Base-by-base conservation (phyloP, 92 coral and sea anemone species). In the Anthopleura xanthogrammica region DNA sequence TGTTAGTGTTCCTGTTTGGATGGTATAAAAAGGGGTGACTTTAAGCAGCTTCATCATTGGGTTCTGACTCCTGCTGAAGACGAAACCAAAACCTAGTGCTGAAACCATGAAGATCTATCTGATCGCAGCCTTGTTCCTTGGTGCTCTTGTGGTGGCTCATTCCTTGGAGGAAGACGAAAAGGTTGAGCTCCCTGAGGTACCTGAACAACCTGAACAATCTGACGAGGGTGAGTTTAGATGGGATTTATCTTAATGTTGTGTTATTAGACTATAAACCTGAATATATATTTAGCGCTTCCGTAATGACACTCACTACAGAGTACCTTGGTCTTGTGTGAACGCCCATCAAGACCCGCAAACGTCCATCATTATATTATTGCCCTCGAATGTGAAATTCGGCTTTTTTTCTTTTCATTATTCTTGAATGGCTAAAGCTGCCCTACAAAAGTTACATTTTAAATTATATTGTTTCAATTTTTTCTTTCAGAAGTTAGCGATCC, bases 91-190 rank as follows among this genome's bases (percentile, higher is more conserved):
- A 36, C 13, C 16, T n/a, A 22, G 24, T 64, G 36, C 72, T 17
- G 5, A 23, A 23, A 68, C 36, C 46, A 68, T 68, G 74, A 68
- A 68, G 74, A 13, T 68, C 74, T 68, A 68, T 68, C 74, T 68
- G 74, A 68, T 68, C 42, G 74, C 41, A 68, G 41, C 42, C 74
- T 68, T 68, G 42, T 68, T 68, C 74, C 74, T 68, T 11, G 74
- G 42, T 24, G 74, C 74, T 12, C 74, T 68, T 68, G 74, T 68
- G 74, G 74, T 68, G 36, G 74, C 74, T 68, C 16, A 68, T 14
- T 24, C 74, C 43, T 64, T 64, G 10, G 72, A 64, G 29, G 74
- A 68, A 68, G 74, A 68, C 11, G 42, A 64, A 8, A 64, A 64
- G 29, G 29, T 64, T 8, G 72, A 64, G 72, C 41, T 64, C 72